phyloP scores from a whole-genome alignment of 2,113 vertebrate species.

The Oostethus manadensis region DNA sequence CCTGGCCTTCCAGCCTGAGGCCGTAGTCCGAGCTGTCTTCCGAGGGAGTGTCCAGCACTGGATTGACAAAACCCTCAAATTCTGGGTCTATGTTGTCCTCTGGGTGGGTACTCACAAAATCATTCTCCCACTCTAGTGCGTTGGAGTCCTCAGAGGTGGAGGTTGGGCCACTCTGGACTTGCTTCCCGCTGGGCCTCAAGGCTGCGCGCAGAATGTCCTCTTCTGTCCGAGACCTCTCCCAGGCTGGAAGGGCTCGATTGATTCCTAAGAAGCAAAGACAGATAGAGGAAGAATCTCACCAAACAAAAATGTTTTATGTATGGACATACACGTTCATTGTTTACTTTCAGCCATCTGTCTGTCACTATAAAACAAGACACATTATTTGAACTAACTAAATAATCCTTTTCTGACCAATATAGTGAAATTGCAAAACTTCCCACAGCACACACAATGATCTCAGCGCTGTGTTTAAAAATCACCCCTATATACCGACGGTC shows the following conservation, averaged over 20 bases:
- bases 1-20: constrained; percentile 65
- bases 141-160: constrained; percentile 91
- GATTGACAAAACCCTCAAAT: constrained; percentile 90
- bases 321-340: no score
- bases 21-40: constrained; percentile 49
- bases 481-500: no score
- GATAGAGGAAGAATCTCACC: neutral
- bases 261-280: constrained; percentile 73
- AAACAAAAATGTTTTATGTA: no score
- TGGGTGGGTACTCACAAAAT: constrained; percentile 85
- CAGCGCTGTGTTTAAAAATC: no score
- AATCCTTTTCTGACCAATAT: no score
- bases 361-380: no score
- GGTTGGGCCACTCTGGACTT: constrained; percentile 75
- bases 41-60: constrained; percentile 80
- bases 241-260: constrained; percentile 80
- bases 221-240: constrained; percentile 91
- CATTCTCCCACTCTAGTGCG: constrained; percentile 94
- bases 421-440: no score
- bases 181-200: constrained; percentile 71
- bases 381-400: no score
- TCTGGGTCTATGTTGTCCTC: constrained; percentile 85
- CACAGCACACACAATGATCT: no score
- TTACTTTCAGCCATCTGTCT: no score
- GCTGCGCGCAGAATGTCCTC: constrained; percentile 93